Conservation (phyloP, 53 echinoderm and acorn worm species). For the Antedon mediterranea region DNA sequence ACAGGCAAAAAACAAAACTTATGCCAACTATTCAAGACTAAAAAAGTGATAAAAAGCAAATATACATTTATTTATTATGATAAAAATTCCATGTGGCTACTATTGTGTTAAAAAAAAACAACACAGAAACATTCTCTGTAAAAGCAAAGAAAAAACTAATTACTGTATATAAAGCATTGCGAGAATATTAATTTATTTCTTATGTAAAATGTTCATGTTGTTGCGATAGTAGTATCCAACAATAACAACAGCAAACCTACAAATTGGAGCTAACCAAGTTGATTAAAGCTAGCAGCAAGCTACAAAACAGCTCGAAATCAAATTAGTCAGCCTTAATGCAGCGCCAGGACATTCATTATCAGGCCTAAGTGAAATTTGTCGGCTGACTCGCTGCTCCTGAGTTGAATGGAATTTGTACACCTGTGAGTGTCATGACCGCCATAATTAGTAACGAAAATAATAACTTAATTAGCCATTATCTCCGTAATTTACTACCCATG, state of each 20-base stretch:
- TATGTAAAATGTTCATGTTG: neutral
- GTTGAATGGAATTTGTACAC: neutral
- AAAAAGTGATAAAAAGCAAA: too few relatives aligned
- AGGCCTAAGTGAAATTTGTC: neutral
- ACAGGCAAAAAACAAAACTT: too few relatives aligned
- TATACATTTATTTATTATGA: too few relatives aligned
- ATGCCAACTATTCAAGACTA: too few relatives aligned
- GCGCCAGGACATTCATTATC: neutral
- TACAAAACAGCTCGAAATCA: neutral
- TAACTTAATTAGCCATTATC: neutral
- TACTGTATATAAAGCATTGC: too few relatives aligned
- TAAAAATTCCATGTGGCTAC: too few relatives aligned
- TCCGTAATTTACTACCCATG: neutral
- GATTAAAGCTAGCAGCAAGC: neutral
- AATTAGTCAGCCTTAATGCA: neutral
- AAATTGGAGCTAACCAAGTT: neutral
- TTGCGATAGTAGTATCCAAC: neutral
- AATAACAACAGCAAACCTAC: neutral
- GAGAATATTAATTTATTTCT: too few relatives aligned
- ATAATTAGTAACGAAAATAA: neutral
- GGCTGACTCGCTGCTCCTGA: neutral
- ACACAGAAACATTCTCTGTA: too few relatives aligned
- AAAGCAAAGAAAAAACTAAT: too few relatives aligned
- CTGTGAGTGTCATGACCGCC: neutral
- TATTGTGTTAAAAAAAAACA: too few relatives aligned